Evolutionary conservation across 2,888 invertebrate species (phyloP).

Genomic region (Leptinotarsa tumamoca): DNA sequence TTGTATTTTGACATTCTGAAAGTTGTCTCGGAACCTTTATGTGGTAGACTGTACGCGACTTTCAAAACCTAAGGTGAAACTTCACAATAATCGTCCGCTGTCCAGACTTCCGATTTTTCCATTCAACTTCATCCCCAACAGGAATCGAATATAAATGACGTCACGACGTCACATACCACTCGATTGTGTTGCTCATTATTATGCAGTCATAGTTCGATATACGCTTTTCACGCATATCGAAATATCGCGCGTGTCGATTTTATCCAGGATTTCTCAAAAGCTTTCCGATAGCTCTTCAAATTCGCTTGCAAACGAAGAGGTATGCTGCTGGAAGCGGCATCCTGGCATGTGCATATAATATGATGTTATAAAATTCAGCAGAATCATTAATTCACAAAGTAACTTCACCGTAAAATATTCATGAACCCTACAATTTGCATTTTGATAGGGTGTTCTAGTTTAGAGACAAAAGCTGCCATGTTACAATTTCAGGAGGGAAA

Average conservation of each 20-base stretch:
- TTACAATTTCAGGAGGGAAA: conserved; percentile 44
- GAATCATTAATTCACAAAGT: conserved; percentile 46
- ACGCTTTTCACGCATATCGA: not conserved
- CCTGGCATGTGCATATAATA: conserved; percentile 38
- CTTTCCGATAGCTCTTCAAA: conserved; percentile 6
- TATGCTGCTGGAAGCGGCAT: conserved; percentile 5
- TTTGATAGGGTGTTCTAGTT: conserved; percentile 51
- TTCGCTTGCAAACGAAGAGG: not conserved
- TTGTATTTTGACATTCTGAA: too few species aligned
- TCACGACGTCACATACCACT: not conserved
- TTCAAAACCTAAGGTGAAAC: too few species aligned
- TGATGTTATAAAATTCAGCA: conserved; percentile 42
- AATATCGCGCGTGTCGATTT: not conserved
- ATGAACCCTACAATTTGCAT: conserved; percentile 49
- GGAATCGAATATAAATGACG: not conserved
- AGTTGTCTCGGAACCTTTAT: too few species aligned
- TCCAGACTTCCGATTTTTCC: too few species aligned
- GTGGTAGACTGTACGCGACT: too few species aligned
- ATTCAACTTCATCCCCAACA: not conserved
- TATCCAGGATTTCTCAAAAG: not conserved
- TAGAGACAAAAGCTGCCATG: conserved; percentile 42
- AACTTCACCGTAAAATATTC: conserved; percentile 47
- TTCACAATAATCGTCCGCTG: too few species aligned
- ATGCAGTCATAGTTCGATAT: not conserved
- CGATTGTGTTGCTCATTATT: conserved; percentile 3